Evolutionary conservation across 2,888 invertebrate species (phyloP).

Genomic region (Rugalucina vietnamica): DNA sequence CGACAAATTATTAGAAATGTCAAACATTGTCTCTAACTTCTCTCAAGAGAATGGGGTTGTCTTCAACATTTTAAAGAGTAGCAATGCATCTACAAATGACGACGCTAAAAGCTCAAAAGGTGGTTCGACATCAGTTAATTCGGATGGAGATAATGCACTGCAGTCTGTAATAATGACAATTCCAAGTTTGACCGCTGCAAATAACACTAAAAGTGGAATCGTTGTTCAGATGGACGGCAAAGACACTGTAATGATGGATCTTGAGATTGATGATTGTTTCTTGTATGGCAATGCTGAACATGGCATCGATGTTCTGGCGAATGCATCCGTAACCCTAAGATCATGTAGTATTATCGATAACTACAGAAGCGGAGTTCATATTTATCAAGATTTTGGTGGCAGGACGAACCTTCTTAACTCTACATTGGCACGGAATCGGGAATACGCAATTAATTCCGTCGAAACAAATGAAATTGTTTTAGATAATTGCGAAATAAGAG

Average conservation of each 20-base stretch:
- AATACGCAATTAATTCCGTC: conserved; percentile 20
- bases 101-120: too few species aligned
- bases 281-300: background rate
- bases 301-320: conserved; percentile 14
- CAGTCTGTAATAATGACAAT: background rate
- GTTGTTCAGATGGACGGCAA: background rate
- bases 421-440: background rate
- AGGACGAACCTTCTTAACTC: background rate
- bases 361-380: background rate
- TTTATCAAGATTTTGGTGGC: background rate
- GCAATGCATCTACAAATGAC: too few species aligned
- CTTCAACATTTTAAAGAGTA: background rate
- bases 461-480: background rate
- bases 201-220: conserved; percentile 15
- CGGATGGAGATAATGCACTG: too few species aligned
- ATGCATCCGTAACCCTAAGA: background rate
- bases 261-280: background rate
- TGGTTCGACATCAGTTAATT: background rate
- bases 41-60: conserved; percentile 21
- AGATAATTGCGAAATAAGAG: background rate
- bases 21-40: background rate
- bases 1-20: conserved; percentile 4
- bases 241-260: background rate
- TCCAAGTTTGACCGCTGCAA: background rate
- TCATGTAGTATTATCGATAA: conserved; percentile 2